These are phyloP conservation scores for Glaucidium brasilianum DNA, from an alignment of 2,113 vertebrate species.

Conservation along the genomic window DNA sequence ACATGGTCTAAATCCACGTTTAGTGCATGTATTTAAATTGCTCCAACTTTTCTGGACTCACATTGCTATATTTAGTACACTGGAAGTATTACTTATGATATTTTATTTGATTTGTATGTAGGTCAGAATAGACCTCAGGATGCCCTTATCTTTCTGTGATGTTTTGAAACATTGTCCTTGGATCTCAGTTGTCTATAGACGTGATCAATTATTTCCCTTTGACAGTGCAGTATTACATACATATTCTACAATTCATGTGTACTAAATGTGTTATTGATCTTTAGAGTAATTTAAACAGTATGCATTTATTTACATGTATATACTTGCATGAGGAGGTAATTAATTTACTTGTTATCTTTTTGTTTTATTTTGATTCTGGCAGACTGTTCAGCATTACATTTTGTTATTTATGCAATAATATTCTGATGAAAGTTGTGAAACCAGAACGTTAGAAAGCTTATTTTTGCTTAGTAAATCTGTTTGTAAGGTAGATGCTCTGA, in stretches of 20 bases:
- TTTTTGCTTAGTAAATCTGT: neutral
- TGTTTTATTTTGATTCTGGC: slow-evolving; percentile 12
- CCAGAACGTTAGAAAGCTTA: neutral
- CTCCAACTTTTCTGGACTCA: neutral
- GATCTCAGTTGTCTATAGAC: neutral
- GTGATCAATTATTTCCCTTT: neutral
- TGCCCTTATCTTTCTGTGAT: neutral
- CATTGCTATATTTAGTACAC: neutral
- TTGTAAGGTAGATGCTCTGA: neutral
- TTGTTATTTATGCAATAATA: neutral
- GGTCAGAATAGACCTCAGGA: neutral
- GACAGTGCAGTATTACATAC: neutral
- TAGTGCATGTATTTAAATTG: neutral
- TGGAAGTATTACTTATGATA: neutral
- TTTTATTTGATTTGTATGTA: neutral
- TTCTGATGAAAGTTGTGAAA: neutral
- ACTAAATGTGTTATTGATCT: slow-evolving; percentile 17
- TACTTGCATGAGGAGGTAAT: neutral
- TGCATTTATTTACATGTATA: slow-evolving; percentile 24
- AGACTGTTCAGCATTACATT: neutral
- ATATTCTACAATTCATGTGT: neutral
- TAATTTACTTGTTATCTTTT: neutral
- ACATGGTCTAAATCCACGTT: neutral
- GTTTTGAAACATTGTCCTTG: neutral
- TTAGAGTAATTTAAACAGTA: neutral